A percentile compares a stretch with the other conserved stretches of the same genome.
phyloP scores from a whole-genome alignment of 1,140 invertebrate species.

The Holcopasites calliopsidis region DNA sequence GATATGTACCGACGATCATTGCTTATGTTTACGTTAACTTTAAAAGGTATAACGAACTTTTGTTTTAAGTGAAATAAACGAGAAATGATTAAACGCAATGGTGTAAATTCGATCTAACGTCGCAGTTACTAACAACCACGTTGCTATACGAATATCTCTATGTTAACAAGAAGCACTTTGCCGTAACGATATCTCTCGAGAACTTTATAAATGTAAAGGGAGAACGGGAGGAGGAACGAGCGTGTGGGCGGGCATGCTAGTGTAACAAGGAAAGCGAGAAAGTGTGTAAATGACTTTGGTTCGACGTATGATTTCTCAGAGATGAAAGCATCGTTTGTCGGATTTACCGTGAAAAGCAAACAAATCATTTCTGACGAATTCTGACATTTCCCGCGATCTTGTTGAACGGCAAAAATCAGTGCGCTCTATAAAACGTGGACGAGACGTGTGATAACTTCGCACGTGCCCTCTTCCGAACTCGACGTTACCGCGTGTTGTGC shows the following conservation, averaged over 20 bases:
- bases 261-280: no score
- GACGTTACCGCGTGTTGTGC: constrained; percentile 59
- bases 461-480: constrained; percentile 69
- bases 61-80: constrained; percentile 38
- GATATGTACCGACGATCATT: constrained; percentile 47
- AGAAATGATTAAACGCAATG: constrained; percentile 22
- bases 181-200: constrained; percentile 33
- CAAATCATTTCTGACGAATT: constrained; percentile 66
- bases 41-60: constrained; percentile 47
- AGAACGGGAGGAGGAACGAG: background rate
- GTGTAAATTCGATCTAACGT: constrained; percentile 22
- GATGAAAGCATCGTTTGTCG: constrained; percentile 22
- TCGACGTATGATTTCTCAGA: constrained; percentile 47
- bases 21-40: constrained; percentile 45
- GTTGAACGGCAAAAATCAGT: constrained; percentile 75
- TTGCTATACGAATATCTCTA: constrained; percentile 6
- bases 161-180: constrained; percentile 18
- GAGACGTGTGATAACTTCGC: constrained; percentile 61
- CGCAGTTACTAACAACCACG: constrained; percentile 4
- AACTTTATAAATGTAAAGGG: constrained; percentile 23
- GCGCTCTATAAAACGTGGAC: constrained; percentile 64
- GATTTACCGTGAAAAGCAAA: constrained; percentile 38
- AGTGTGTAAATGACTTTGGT: no score
- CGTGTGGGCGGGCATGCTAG: background rate
- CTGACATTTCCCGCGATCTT: constrained; percentile 52